Conservation (phyloP, 1,140 invertebrate species). For the Pteromalus puparum region DNA sequence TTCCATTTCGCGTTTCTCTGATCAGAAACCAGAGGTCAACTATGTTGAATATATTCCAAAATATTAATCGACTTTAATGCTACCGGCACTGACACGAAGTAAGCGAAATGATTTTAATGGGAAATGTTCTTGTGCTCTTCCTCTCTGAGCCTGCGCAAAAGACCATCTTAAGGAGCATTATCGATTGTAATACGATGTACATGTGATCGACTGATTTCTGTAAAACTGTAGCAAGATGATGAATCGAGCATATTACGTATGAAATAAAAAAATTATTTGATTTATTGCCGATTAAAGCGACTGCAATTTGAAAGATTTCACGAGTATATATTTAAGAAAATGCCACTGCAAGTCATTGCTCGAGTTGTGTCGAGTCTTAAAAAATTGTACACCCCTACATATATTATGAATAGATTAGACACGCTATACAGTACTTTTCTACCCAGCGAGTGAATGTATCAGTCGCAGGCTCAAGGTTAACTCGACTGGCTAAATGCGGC, state of each 20-base stretch:
- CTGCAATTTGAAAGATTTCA: constrained; percentile 47
- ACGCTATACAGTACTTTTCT: too few relatives aligned
- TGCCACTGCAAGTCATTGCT: constrained; percentile 27
- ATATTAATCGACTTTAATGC: not conserved
- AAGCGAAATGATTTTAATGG: not conserved
- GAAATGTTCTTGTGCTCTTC: not conserved
- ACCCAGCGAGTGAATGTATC: too few relatives aligned
- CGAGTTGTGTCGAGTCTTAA: constrained; percentile 30
- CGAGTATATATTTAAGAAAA: constrained; percentile 44
- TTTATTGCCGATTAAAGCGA: constrained; percentile 28
- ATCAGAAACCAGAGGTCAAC: not conserved
- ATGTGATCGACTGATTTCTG: constrained; percentile 46
- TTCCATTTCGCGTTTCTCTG: constrained; percentile 22
- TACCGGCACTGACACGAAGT: not conserved
- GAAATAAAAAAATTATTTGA: constrained; percentile 30
- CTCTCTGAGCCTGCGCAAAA: not conserved
- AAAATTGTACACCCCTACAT: constrained; percentile 29
- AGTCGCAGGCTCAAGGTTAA: too few relatives aligned
- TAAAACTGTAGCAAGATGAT: constrained; percentile 32
- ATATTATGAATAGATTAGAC: constrained; percentile 26
- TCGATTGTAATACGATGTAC: constrained; percentile 41
- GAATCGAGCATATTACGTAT: constrained; percentile 41
- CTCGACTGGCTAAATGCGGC: too few relatives aligned
- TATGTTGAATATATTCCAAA: constrained; percentile 20
- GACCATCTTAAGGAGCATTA: constrained; percentile 3